These are phyloP conservation scores for Ptychobarbus kaznakovi DNA, from an alignment of 2,797 vertebrate species.

Conservation along the genomic window DNA sequence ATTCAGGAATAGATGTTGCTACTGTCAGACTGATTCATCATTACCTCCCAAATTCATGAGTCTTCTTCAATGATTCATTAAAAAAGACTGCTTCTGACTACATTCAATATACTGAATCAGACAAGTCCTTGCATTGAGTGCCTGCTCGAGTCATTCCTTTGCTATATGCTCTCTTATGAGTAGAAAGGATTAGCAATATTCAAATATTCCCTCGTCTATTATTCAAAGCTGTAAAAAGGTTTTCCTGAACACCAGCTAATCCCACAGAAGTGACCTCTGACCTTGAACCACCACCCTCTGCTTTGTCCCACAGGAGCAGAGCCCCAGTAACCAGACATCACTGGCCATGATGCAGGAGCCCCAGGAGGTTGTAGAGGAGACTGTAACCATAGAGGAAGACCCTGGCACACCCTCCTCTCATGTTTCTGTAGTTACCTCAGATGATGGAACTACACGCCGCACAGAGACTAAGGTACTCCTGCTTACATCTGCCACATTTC, in stretches of 20 bases:
- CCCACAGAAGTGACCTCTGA: conserved; percentile 17
- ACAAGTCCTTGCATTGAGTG: neutral
- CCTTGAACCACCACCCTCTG: conserved; percentile 8
- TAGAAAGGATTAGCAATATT: neutral
- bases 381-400: conserved; percentile 96
- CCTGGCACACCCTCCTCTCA: conserved; percentile 97
- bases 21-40: conserved; percentile 5
- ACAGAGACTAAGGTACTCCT: conserved; percentile 94
- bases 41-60: neutral
- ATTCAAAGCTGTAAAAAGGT: conserved; percentile 18
- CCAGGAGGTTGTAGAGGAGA: conserved; percentile 96
- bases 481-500: neutral
- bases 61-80: neutral
- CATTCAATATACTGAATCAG: neutral
- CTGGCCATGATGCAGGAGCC: conserved; percentile 98
- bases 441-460: conserved; percentile 96
- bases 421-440: conserved; percentile 95
- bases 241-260: neutral
- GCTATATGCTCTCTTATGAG: neutral
- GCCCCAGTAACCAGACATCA: conserved; percentile 95
- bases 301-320: conserved; percentile 87
- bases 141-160: neutral
- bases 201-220: neutral
- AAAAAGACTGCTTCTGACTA: neutral
- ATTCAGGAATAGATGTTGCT: neutral